Evolutionary conservation across 2,113 vertebrate genomes (phyloP), one percentile per base, ranked within the genome.

Genomic region (Varanus salvator): DNA sequence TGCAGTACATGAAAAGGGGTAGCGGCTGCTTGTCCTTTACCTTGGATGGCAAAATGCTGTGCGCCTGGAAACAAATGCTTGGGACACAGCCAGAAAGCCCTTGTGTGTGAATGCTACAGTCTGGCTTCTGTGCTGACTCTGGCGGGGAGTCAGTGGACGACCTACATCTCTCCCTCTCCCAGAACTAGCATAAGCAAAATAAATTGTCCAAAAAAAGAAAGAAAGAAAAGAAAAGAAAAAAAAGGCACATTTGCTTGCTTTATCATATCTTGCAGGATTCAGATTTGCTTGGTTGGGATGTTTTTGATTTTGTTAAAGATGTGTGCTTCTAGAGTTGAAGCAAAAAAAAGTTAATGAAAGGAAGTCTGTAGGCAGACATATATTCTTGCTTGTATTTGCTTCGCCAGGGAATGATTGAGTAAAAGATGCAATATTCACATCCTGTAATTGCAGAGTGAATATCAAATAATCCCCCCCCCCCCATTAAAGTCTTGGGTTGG

Each of bases 391-490:
- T 15, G 44, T 17, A 50, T 38, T 54, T 19, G 12, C 48, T 78
- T 78, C 69, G 60, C 23, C 15, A 21, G n/a, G 81, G 50, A 57
- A 77, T 69, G 82, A 68, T 69, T 85, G 38, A 78, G 75, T 68
- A n/a, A 54, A n/a, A 81, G 25, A 69, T 6, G 69, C 64, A 89
- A 71, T 44, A 68, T 76, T 87, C 85, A 25, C 44, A 87, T 84
- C 71, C 85, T 87, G 85, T 76, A 90, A 87, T 87, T 90, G 90
- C 80, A 77, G 77, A 57, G 71, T 75, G 85, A 57, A 87, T 90
- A 87, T 69, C 71, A 84, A 87, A 90, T 80, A 44, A 60, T 80
- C 34, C 84, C 81, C 54, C 25, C 29, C 1, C 15, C 72, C 1
- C 66, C 15, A 25, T 76, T 68, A 77, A 76, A 68, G 85, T 60